These are phyloP conservation scores for Liopterus haemorrhoidalis DNA, from an alignment of 2,888 invertebrate species.

Conservation along the genomic window DNA sequence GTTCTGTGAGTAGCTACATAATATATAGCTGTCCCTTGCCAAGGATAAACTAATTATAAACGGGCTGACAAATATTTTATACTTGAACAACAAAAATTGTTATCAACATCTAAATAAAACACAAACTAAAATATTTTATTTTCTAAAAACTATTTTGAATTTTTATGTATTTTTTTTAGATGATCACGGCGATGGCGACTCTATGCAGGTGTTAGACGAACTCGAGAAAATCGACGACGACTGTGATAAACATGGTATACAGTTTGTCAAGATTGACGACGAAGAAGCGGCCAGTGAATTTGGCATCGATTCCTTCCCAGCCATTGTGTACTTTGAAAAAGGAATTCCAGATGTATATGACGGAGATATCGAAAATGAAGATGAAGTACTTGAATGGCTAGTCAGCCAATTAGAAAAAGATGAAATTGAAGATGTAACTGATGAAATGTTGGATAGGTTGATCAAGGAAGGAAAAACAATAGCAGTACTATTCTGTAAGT, in stretches of 20 bases:
- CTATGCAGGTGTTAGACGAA: slow-evolving; percentile 77
- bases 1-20: slow-evolving; percentile 66
- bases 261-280: slow-evolving; percentile 90
- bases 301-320: slow-evolving; percentile 75
- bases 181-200: slow-evolving; percentile 84
- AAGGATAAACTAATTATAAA: slow-evolving; percentile 20
- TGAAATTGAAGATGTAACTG: slow-evolving; percentile 91
- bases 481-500: slow-evolving; percentile 86
- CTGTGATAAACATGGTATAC: slow-evolving; percentile 85
- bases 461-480: slow-evolving; percentile 83
- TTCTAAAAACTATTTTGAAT: slow-evolving; percentile 4
- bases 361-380: slow-evolving; percentile 83
- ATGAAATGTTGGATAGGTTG: slow-evolving; percentile 86
- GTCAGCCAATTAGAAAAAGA: slow-evolving; percentile 82
- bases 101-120: too few species aligned
- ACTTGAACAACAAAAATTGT: too few species aligned
- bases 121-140: slow-evolving; percentile 6
- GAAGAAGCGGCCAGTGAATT: slow-evolving; percentile 75
- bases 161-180: too few species aligned
- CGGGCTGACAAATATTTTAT: too few species aligned
- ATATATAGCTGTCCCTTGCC: slow-evolving; percentile 19
- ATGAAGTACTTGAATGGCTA: slow-evolving; percentile 83
- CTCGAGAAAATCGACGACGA: slow-evolving; percentile 91
- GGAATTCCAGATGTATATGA: slow-evolving; percentile 89
- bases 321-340: slow-evolving; percentile 89